Evolutionary conservation across 2,797 vertebrate genomes (phyloP).

Genomic region (Aratinga solstitialis): DNA sequence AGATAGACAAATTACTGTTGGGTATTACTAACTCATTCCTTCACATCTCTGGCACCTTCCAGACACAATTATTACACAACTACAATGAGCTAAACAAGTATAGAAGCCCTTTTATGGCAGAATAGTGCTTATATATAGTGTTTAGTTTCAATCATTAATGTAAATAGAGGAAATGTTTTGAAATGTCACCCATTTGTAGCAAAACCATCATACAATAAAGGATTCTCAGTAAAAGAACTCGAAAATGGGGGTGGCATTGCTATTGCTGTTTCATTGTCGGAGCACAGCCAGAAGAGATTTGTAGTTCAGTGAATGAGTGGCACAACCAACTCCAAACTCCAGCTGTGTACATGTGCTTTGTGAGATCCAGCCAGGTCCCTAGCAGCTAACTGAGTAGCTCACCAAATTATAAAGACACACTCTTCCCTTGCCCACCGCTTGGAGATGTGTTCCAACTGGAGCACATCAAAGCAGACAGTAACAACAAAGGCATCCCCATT

Average conservation of each 20-base stretch:
- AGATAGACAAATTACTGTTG: background rate
- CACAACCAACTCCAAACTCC: constrained; percentile 12
- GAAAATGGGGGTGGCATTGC: background rate
- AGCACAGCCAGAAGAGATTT: background rate
- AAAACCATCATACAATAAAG: background rate
- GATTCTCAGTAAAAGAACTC: accelerated
- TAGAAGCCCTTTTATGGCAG: background rate
- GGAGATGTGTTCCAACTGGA: background rate
- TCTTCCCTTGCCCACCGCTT: background rate
- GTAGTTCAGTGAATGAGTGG: background rate
- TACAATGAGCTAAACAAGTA: background rate
- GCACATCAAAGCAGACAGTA: background rate
- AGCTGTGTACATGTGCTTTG: background rate
- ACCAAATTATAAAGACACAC: background rate
- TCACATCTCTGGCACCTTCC: background rate
- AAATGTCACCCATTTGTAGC: background rate
- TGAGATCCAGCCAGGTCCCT: background rate
- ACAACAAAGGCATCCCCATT: background rate
- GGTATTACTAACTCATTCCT: background rate
- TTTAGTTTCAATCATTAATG: background rate
- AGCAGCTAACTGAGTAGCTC: background rate
- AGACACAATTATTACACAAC: background rate
- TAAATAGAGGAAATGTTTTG: background rate
- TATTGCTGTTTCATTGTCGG: background rate
- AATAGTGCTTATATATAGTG: background rate